Evolutionary conservation across 2,888 invertebrate species (phyloP).

Genomic region (Bruchidius siliquastri): DNA sequence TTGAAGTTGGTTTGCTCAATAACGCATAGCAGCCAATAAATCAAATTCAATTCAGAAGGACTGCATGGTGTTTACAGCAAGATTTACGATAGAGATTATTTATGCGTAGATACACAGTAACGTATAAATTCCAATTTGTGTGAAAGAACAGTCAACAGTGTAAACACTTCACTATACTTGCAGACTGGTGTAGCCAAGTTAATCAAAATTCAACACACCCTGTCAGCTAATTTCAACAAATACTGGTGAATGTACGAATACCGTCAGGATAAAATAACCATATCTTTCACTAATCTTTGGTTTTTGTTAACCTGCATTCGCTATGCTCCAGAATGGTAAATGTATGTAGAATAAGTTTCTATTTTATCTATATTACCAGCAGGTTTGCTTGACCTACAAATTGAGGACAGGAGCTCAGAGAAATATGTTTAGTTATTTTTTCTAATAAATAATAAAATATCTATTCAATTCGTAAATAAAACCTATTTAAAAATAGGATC

Average conservation of each 20-base stretch:
- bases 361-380: background rate
- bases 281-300: background rate
- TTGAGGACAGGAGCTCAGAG: too few species aligned
- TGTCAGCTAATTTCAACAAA: background rate
- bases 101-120: background rate
- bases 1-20: background rate
- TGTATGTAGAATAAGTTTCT: background rate
- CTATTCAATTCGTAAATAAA: too few species aligned
- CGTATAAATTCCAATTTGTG: background rate
- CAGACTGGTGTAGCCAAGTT: background rate
- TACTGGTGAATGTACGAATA: background rate
- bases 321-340: background rate
- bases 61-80: background rate
- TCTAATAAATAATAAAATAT: too few species aligned
- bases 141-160: background rate
- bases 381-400: background rate
- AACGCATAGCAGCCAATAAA: background rate
- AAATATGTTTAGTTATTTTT: too few species aligned
- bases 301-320: background rate
- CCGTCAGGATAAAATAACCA: background rate
- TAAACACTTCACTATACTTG: background rate
- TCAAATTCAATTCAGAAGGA: background rate
- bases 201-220: background rate
- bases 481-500: too few species aligned
- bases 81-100: background rate